Evolutionary conservation across 2,888 invertebrate species (phyloP), one percentile per base, ranked within the genome.

Genomic region (Noctuana brunneofusca): DNA sequence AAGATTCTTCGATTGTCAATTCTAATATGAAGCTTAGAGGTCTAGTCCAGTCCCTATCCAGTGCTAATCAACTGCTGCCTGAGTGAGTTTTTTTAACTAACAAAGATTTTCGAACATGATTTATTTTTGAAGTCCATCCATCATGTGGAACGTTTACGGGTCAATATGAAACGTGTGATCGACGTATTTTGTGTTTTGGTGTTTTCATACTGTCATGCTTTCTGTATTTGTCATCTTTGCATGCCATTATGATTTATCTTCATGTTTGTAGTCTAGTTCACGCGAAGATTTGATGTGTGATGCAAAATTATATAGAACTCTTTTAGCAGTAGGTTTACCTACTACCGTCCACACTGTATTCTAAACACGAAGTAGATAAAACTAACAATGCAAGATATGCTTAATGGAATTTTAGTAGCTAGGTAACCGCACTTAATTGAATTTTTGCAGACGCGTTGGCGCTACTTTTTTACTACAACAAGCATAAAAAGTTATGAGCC

Each of bases 31-130:
- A 74, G 78, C 81, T 78, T 80, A 73, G 78, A 80, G 73, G 74
- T 73, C 63, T 75, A 75, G 74, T 73, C 75, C 75, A 76, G 68
- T 74, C 81, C 83, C 76, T 77, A 72, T 77, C 79, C 82, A 84
- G 82, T 87, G 89, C 89, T 91, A 91, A 91, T 89, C 89, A 80
- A 88, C 79, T 86, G 90, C 90, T 92, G 92, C 92, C 92, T 92
- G 92, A 92, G 92, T 92, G 92, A 89, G 89, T 84, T 88, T 87
- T 81, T 88, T 87, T 81, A 65, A 89, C 89, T 89, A 89, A 90
- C 88, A 77, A 74, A 72, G 72, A 76, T 75, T 76, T 73, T 73
- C 69, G 69, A 76, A 82, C 79, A 83, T 82, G 74, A 88, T 91
- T 90, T 91, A 91, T 91, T 91, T 90, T 91, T 91, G 91, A 91